Evolutionary conservation across 2,888 invertebrate genomes (phyloP).

Genomic region (Biston stratarius): DNA sequence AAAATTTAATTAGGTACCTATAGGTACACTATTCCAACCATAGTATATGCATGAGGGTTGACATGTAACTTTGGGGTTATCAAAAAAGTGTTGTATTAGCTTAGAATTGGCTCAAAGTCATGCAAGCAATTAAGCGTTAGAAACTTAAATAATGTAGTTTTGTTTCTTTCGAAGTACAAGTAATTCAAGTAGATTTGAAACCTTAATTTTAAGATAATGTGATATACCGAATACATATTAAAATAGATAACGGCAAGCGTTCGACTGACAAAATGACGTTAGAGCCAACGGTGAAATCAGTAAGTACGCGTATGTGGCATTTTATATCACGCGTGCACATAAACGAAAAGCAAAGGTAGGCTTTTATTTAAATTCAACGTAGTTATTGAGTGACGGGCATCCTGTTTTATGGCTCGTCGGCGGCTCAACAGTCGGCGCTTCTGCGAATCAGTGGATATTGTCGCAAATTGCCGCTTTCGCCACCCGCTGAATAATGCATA

Average conservation of each 20-base stretch:
- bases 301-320: not conserved
- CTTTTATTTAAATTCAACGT: conserved; percentile 78
- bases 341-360: conserved; percentile 45
- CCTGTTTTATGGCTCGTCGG: conserved; percentile 81
- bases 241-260: not conserved
- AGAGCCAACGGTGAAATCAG: conserved; percentile 6
- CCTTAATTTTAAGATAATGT: not conserved
- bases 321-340: conserved; percentile 10
- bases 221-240: too few species aligned
- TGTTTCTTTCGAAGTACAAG: too few species aligned
- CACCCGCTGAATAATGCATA: conserved; percentile 85
- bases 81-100: too few species aligned
- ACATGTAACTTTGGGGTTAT: too few species aligned
- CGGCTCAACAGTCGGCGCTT: conserved; percentile 77
- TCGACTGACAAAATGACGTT: not conserved
- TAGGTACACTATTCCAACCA: too few species aligned
- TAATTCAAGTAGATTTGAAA: too few species aligned
- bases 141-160: too few species aligned
- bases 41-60: too few species aligned
- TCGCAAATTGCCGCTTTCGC: conserved; percentile 86
- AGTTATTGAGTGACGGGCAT: conserved; percentile 80
- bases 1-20: conserved; percentile 36
- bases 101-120: too few species aligned
- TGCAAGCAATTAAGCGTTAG: too few species aligned
- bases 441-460: conserved; percentile 85